These are phyloP conservation scores for Calameuta filiformis DNA, from an alignment of 2,888 invertebrate species.

Conservation along the genomic window DNA sequence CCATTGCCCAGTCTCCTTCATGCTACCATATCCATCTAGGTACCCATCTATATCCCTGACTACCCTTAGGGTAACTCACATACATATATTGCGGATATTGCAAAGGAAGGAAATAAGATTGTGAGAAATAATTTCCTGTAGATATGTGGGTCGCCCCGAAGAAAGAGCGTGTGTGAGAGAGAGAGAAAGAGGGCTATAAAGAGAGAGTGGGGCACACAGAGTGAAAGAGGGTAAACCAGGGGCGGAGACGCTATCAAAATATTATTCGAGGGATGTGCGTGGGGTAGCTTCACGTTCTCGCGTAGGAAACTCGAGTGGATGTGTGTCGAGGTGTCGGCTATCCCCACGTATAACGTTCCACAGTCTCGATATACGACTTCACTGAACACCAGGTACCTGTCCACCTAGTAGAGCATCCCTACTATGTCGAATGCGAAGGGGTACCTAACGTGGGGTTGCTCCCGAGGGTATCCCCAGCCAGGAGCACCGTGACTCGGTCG, in stretches of 20 bases:
- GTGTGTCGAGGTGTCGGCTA: neutral
- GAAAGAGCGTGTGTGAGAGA: conserved; percentile 27
- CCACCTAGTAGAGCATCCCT: no score
- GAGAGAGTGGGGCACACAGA: neutral
- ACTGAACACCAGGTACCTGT: no score
- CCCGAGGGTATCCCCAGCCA: neutral
- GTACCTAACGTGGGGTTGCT: no score
- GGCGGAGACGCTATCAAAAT: conserved; percentile 55
- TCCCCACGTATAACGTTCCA: no score
- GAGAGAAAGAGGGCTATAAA: conserved; percentile 8
- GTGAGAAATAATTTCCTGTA: conserved; percentile 65
- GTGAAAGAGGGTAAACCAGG: conserved; percentile 30
- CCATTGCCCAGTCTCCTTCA: no score
- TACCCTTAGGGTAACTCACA: no score
- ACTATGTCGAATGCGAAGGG: no score
- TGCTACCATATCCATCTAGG: no score
- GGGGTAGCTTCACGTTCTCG: conserved; percentile 46
- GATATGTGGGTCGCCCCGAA: conserved; percentile 47
- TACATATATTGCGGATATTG: no score
- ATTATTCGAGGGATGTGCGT: conserved; percentile 54
- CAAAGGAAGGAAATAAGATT: conserved; percentile 34
- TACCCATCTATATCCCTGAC: no score
- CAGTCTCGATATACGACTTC: no score
- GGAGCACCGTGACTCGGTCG: conserved; percentile 48
- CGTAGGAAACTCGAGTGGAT: conserved; percentile 23